These are phyloP conservation scores for Polylopha cassiicola DNA, from an alignment of 2,888 invertebrate genomes.

Conservation along the genomic window DNA sequence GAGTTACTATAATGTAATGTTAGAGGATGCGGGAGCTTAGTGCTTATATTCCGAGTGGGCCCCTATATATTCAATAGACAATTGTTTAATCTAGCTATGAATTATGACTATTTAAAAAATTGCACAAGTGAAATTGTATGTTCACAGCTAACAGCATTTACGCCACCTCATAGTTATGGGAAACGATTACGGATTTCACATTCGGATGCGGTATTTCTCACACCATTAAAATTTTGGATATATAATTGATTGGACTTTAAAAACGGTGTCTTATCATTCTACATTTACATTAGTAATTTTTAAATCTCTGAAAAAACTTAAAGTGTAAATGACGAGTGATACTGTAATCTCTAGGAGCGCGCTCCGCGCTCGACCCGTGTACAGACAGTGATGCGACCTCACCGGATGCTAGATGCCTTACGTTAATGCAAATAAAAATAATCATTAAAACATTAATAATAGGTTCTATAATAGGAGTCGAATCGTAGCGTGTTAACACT, in stretches of 20 bases:
- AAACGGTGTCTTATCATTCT: conserved; percentile 64
- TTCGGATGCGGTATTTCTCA: conserved; percentile 49
- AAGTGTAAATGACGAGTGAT: conserved; percentile 73
- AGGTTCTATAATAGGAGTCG: conserved; percentile 71
- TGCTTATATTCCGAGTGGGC: conserved; percentile 66
- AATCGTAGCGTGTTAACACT: conserved; percentile 77
- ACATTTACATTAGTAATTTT: conserved; percentile 68
- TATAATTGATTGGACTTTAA: conserved; percentile 61
- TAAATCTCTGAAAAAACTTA: conserved; percentile 63
- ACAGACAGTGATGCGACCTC: conserved; percentile 65
- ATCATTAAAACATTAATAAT: conserved; percentile 70
- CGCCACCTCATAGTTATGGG: conserved; percentile 53
- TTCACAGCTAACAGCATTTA: conserved; percentile 73
- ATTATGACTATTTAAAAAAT: conserved; percentile 76
- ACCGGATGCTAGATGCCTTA: conserved; percentile 74
- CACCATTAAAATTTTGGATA: conserved; percentile 59
- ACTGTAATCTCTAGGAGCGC: conserved; percentile 71
- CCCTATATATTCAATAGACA: conserved; percentile 72
- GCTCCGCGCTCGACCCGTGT: conserved; percentile 51
- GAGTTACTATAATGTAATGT: conserved; percentile 50
- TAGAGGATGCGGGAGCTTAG: conserved; percentile 59
- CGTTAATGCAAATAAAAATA: conserved; percentile 68
- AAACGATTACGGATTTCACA: conserved; percentile 53
- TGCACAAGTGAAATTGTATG: conserved; percentile 76
- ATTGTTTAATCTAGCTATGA: conserved; percentile 75